Percentiles rank a stretch among this genome's conserved stretches.
phyloP scores from a whole-genome alignment of 1,140 invertebrate species.

The Penaeus japonicus region DNA sequence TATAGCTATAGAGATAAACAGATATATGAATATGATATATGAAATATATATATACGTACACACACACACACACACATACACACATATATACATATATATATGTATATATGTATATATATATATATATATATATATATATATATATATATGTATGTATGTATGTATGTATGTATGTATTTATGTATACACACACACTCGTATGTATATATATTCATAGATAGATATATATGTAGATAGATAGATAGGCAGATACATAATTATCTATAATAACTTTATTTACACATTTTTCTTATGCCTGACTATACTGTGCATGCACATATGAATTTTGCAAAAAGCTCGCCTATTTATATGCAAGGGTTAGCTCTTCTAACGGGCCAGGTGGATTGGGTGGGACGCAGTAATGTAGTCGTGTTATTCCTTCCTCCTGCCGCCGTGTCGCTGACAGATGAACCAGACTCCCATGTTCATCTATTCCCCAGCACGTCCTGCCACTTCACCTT shows the following conservation, averaged over 20 bases:
- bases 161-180: conserved; percentile 2
- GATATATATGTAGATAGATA: neutral
- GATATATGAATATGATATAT: neutral
- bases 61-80: neutral
- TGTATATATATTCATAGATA: neutral
- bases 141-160: neutral
- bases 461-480: no score
- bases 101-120: neutral
- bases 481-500: no score
- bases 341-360: no score
- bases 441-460: no score
- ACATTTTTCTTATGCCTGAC: neutral
- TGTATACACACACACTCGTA: neutral
- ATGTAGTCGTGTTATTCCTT: no score
- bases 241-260: neutral
- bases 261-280: no score
- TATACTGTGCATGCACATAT: neutral
- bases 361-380: no score
- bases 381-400: no score
- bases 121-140: neutral
- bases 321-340: neutral
- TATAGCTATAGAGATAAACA: neutral
- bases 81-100: neutral
- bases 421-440: no score
- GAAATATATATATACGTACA: neutral